Base-by-base conservation (phyloP, 2,797 vertebrate genomes). In the Taeniopygia guttata region DNA sequence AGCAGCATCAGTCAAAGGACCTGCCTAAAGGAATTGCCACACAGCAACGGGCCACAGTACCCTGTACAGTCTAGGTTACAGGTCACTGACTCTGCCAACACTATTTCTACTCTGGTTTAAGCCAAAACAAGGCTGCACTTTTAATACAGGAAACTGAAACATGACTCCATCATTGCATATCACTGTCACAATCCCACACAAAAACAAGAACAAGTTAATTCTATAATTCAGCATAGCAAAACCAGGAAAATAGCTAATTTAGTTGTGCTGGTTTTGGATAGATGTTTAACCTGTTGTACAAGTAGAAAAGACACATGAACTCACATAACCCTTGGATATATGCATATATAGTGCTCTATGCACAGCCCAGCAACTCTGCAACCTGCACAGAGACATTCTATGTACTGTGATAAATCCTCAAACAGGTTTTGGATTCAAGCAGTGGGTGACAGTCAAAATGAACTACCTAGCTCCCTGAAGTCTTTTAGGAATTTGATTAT, bases 111-210 rank as follows among this genome's bases (percentile, higher is more conserved):
- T 8, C 40, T 45, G 23, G 29, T 52, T 89, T 59, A 84, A 93
- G 27, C 9, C 75, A 73, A 70, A 94, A 84, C 43, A 87, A 90
- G 40, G 23, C 60, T 77, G 49, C 42, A 42, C 14, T 80, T 89
- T 29, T 55, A 60, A 77, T 32, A 80, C 2, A 84, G 38, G 15
- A 36, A 93, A 70, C 25, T 32, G 79, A 85, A 94, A 81, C 25
- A 38, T 30, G 5, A 75, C n/a, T 62, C 52, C 54, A 85, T 32
- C 1, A 1, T 0, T 48, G 54, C 1, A 0, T 21, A 64, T 32
- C 45, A 40, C 34, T 46, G 34, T 38, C 54, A 73, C n/a, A 78
- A n/a, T 63, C 26, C 30, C 32, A 64, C 87, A 89, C 27, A 78
- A 16, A 73, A 90, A 68, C 52, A 74, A 49, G 26, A 66, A 38